A percentile compares a stretch with the other conserved stretches of the same genome.
Evolutionary conservation across 2,797 vertebrate genomes (phyloP).

Genomic region (Cossypha polioptera): DNA sequence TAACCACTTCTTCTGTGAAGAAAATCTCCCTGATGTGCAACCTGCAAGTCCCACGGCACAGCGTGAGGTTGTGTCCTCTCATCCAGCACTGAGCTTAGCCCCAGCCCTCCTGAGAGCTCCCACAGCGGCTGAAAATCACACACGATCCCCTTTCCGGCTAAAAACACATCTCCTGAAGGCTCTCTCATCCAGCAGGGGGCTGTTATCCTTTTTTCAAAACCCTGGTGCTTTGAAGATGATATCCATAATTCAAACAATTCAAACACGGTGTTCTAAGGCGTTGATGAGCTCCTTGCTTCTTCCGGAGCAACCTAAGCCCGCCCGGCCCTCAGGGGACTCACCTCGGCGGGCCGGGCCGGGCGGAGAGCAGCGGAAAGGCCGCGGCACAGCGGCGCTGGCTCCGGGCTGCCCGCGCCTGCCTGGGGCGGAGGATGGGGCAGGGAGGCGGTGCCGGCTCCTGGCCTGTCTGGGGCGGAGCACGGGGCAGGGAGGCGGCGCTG

Average conservation of each 20-base stretch:
- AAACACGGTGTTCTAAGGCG: fast-evolving
- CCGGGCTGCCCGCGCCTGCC: not conserved
- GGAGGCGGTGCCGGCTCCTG: no score
- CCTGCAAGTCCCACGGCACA: not conserved
- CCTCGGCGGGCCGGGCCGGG: not conserved
- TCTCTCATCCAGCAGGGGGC: no score
- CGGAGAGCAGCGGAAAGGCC: fast-evolving
- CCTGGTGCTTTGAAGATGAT: fast-evolving
- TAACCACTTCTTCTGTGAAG: no score
- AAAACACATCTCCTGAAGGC: not conserved
- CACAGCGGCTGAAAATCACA: not conserved
- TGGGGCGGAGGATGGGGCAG: not conserved
- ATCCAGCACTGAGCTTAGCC: fast-evolving
- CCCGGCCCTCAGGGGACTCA: not conserved
- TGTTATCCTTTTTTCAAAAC: fast-evolving
- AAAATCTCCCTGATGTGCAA: not conserved
- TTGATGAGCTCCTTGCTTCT: fast-evolving
- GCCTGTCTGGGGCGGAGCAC: not conserved
- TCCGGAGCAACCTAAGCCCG: not conserved
- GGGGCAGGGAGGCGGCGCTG: no score
- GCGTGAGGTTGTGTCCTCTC: fast-evolving
- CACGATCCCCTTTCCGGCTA: fast-evolving
- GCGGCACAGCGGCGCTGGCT: fast-evolving
- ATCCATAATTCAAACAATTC: fast-evolving
- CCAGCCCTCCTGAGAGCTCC: no score